phyloP scores from a whole-genome alignment of 1,140 invertebrate species.

The Nephotettix cincticeps region DNA sequence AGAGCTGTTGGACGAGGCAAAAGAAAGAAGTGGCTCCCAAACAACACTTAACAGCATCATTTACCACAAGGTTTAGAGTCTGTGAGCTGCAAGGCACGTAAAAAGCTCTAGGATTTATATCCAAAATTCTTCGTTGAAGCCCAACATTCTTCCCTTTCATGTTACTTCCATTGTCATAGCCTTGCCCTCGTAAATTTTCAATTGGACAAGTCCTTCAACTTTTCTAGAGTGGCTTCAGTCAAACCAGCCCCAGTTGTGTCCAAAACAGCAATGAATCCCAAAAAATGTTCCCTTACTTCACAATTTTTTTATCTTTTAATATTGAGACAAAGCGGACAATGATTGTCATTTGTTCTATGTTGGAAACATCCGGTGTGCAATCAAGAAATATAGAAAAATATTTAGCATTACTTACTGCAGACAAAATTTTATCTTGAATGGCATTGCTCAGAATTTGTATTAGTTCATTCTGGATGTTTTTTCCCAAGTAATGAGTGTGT shows the following conservation, averaged over 20 bases:
- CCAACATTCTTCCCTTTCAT: constrained; percentile 34
- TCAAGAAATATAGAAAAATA: not conserved
- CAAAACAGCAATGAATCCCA: not conserved
- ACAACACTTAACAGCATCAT: constrained; percentile 33
- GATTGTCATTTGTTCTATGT: not conserved
- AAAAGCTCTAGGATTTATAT: constrained; percentile 25
- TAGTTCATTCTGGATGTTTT: not conserved
- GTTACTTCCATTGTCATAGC: constrained; percentile 34
- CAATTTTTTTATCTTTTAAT: no score
- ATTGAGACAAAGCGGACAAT: not conserved
- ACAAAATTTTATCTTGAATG: not conserved
- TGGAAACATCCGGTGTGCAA: not conserved
- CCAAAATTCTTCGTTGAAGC: constrained; percentile 29
- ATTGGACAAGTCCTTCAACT: constrained; percentile 21
- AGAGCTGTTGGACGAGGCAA: constrained; percentile 31
- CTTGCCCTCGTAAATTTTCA: constrained; percentile 34
- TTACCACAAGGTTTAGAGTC: constrained; percentile 34
- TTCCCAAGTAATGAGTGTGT: not conserved
- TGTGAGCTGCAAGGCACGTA: constrained; percentile 33
- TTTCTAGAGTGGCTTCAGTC: constrained; percentile 2
- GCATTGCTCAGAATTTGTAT: not conserved
- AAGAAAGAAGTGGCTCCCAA: constrained; percentile 32
- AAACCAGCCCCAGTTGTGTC: not conserved
- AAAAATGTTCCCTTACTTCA: not conserved
- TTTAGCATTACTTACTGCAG: not conserved